Conservation (phyloP, 2,797 vertebrate species). For the Myotis findleyi region DNA sequence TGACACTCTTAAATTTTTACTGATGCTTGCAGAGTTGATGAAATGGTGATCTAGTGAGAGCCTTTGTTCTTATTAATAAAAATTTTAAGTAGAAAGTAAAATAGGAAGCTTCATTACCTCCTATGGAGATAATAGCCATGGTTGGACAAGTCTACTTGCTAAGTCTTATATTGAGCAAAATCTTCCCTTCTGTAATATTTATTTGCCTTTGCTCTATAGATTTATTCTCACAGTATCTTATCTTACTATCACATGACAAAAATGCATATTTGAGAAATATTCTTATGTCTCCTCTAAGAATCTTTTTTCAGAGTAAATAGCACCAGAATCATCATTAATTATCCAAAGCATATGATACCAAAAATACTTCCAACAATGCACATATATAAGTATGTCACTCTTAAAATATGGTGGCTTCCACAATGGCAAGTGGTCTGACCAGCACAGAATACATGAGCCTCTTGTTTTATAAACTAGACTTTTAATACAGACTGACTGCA, state of each 20-base stretch:
- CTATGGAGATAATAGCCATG: not conserved
- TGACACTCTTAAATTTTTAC: not conserved
- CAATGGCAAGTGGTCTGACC: not conserved
- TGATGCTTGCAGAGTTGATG: not conserved
- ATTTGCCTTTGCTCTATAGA: not conserved
- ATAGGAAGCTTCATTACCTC: not conserved
- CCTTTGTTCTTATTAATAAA: conserved; percentile 56
- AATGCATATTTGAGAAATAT: not conserved
- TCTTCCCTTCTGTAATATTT: not conserved
- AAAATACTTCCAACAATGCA: not conserved
- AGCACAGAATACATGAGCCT: not conserved
- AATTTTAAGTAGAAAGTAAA: conserved; percentile 37
- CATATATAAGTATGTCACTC: not conserved
- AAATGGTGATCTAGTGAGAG: not conserved
- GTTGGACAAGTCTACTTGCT: not conserved
- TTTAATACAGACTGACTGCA: not conserved
- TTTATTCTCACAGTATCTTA: not conserved
- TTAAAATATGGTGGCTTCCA: not conserved
- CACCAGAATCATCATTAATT: not conserved
- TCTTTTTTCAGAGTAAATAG: not conserved
- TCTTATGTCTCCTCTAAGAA: not conserved
- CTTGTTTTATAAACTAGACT: not conserved
- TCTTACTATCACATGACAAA: not conserved
- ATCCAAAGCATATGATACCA: not conserved
- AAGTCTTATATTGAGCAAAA: not conserved